Evolutionary conservation across 1,140 invertebrate genomes (phyloP).

Genomic region (Thaumatotibia leucotreta): DNA sequence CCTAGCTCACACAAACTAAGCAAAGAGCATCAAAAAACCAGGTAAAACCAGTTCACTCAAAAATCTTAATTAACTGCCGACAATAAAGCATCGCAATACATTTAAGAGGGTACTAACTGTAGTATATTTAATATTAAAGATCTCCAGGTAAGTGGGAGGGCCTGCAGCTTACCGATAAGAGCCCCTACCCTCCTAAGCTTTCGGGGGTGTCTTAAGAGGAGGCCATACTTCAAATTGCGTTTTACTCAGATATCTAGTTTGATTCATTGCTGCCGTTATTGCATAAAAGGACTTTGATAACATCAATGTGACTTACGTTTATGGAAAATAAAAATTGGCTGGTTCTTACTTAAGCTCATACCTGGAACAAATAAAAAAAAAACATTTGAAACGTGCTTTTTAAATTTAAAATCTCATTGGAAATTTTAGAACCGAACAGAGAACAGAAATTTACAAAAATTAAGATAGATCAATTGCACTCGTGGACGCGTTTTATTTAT

Average conservation of each 20-base stretch:
- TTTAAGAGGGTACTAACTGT: slow-evolving; percentile 63
- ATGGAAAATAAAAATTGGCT: slow-evolving; percentile 16
- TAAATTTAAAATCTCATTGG: not conserved
- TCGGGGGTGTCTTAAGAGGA: slow-evolving; percentile 64
- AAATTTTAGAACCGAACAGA: too few relatives aligned
- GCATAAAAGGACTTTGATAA: slow-evolving; percentile 64
- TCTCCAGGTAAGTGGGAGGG: slow-evolving; percentile 72
- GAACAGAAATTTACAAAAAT: too few relatives aligned
- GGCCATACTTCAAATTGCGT: slow-evolving; percentile 74
- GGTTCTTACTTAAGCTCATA: slow-evolving; percentile 20
- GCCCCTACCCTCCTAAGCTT: slow-evolving; percentile 39
- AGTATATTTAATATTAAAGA: slow-evolving; percentile 76
- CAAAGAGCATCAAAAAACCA: slow-evolving; percentile 12
- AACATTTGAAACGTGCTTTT: slow-evolving; percentile 24
- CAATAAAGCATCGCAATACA: slow-evolving; percentile 55
- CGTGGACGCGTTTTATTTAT: too few relatives aligned
- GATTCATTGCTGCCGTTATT: slow-evolving; percentile 71
- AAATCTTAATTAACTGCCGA: slow-evolving; percentile 1
- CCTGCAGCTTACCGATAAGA: slow-evolving; percentile 72
- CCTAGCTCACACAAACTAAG: too few relatives aligned
- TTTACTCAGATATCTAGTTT: slow-evolving; percentile 74
- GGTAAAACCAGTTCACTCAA: not conserved
- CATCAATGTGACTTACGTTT: slow-evolving; percentile 33
- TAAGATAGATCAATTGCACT: too few relatives aligned
- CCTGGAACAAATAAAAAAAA: slow-evolving; percentile 36